These are phyloP conservation scores for Sinella curviseta DNA, from an alignment of 1,140 invertebrate genomes.

Conservation along the genomic window DNA sequence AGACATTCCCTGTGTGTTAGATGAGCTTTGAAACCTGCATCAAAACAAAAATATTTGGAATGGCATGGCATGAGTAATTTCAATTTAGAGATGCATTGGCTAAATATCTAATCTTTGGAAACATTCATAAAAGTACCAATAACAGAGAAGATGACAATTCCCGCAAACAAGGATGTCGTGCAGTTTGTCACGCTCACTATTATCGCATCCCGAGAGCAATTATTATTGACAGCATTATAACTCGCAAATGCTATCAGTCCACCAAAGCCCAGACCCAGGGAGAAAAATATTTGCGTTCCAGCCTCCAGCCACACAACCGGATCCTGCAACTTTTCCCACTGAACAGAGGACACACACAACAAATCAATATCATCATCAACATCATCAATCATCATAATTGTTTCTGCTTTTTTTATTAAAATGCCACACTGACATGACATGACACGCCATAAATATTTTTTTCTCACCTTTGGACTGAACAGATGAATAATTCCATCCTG, in stretches of 20 bases:
- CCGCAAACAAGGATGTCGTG: conserved; percentile 95
- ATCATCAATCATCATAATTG: background rate
- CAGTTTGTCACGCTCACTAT: conserved; percentile 93
- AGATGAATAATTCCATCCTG: conserved; percentile 83
- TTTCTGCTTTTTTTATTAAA: too few species aligned
- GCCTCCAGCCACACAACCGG: conserved; percentile 89
- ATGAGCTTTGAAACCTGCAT: conserved; percentile 78
- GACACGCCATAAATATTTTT: too few species aligned
- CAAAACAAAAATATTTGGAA: background rate
- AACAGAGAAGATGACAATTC: conserved; percentile 95
- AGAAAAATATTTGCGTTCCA: conserved; percentile 79
- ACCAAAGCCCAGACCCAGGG: conserved; percentile 89
- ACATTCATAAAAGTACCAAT: conserved; percentile 66
- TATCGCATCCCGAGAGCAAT: conserved; percentile 90
- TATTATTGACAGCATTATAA: conserved; percentile 94
- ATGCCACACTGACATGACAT: too few species aligned
- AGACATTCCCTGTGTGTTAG: conserved; percentile 78
- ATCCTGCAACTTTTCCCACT: conserved; percentile 68
- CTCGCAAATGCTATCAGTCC: conserved; percentile 92
- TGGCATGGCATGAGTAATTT: too few species aligned
- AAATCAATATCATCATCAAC: background rate
- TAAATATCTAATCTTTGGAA: too few species aligned
- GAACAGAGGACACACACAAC: conserved; percentile 41
- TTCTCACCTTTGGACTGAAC: conserved; percentile 82
- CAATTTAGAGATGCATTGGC: too few species aligned